phyloP scores from a whole-genome alignment of 1,140 invertebrate genomes.

The Caenorhabditis latens region DNA sequence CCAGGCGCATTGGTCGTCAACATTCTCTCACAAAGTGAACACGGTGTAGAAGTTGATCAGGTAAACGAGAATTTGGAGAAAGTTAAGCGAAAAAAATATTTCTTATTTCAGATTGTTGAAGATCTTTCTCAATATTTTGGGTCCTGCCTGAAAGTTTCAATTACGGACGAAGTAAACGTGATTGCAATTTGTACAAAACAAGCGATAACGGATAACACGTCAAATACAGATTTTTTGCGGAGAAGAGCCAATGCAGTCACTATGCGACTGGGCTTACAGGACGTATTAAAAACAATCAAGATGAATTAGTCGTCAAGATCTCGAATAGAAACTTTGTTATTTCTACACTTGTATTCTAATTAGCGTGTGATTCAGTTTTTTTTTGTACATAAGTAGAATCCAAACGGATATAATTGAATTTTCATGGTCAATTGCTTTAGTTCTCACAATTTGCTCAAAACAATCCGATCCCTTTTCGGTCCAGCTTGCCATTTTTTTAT shows the following conservation, averaged over 20 bases:
- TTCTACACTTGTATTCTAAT: not conserved
- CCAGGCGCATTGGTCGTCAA: conserved; percentile 22
- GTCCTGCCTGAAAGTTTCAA: conserved; percentile 19
- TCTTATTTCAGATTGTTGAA: conserved; percentile 11
- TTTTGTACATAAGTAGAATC: not conserved
- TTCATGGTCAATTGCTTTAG: conserved; percentile 17
- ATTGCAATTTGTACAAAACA: conserved; percentile 31
- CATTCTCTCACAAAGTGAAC: conserved; percentile 14
- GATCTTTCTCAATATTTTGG: conserved; percentile 28
- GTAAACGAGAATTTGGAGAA: not conserved
- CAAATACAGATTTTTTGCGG: conserved; percentile 4
- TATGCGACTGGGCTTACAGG: conserved; percentile 31
- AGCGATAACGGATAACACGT: conserved; percentile 6
- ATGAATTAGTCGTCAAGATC: not conserved
- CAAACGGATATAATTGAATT: conserved; percentile 8
- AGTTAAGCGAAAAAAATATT: too few species aligned
- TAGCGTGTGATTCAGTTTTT: not conserved
- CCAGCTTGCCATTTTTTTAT: not conserved
- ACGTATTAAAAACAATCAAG: conserved; percentile 39
- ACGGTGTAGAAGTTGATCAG: not conserved
- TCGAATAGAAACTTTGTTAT: not conserved
- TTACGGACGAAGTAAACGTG: conserved; percentile 11
- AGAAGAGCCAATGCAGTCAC: conserved; percentile 27
- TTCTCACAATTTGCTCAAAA: conserved; percentile 20
- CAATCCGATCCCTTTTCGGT: not conserved